Percentiles rank a stretch among this genome's conserved stretches.
Evolutionary conservation across 2,113 vertebrate species (phyloP).

Genomic region (Prunella himalayana): DNA sequence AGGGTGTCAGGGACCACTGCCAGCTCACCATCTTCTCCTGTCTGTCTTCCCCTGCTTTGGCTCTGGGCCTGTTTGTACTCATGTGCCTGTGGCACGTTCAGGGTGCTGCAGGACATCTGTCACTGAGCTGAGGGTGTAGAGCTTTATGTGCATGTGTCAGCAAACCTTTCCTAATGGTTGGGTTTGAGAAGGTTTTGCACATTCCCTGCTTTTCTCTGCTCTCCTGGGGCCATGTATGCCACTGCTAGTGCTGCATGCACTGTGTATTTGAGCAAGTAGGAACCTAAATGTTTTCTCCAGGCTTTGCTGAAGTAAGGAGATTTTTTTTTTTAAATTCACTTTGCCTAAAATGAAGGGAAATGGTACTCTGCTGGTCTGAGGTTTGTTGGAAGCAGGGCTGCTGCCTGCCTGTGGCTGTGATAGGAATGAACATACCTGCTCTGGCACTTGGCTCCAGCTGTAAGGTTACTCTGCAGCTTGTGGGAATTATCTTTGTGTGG

Average conservation of each 20-base stretch:
- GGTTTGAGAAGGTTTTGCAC: background rate
- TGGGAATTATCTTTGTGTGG: fast-evolving
- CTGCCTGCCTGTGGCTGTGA: background rate
- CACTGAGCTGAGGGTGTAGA: background rate
- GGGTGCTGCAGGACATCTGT: background rate
- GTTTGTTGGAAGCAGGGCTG: background rate
- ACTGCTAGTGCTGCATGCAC: background rate
- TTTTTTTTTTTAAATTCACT: background rate
- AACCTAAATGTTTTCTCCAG: background rate
- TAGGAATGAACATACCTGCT: background rate
- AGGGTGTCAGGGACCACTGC: background rate
- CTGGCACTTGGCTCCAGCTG: fast-evolving
- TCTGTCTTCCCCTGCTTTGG: background rate
- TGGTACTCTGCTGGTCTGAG: background rate
- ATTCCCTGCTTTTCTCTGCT: background rate
- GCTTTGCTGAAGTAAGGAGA: background rate
- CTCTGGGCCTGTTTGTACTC: background rate
- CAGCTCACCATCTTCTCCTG: background rate
- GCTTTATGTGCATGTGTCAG: background rate
- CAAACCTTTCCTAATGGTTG: background rate
- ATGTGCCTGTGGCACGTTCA: background rate
- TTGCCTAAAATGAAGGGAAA: background rate
- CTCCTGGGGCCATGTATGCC: background rate
- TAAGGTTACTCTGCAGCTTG: background rate
- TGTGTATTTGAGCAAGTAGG: background rate